phyloP scores from a whole-genome alignment of 1,140 invertebrate species.

The Aphidius gifuensis region DNA sequence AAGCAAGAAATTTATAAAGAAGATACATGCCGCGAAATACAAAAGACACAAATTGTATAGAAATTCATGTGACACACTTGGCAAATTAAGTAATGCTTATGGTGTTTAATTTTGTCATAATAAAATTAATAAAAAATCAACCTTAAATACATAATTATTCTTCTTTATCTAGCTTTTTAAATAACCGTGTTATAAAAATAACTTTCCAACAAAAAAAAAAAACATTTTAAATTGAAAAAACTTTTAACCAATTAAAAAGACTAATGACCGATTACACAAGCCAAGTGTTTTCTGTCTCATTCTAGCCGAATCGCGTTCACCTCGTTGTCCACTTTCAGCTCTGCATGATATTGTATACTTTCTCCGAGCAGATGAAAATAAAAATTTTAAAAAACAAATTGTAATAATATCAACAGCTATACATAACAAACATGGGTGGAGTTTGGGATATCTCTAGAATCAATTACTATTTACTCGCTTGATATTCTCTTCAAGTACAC shows the following conservation, averaged over 20 bases:
- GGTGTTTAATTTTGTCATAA: too few relatives aligned
- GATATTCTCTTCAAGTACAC: too few relatives aligned
- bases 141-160: too few relatives aligned
- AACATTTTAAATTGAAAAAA: not conserved
- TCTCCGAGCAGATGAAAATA: slow-evolving; percentile 27
- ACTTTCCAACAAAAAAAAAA: not conserved
- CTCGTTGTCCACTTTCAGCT: slow-evolving; percentile 27
- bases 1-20: too few relatives aligned
- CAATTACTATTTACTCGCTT: too few relatives aligned
- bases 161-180: not conserved
- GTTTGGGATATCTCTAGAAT: not conserved
- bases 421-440: slow-evolving; percentile 9
- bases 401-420: slow-evolving; percentile 10
- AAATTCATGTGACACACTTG: too few relatives aligned
- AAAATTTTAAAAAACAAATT: not conserved
- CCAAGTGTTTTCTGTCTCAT: slow-evolving; percentile 22
- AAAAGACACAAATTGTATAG: too few relatives aligned
- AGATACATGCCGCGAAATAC: too few relatives aligned
- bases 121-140: too few relatives aligned
- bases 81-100: too few relatives aligned
- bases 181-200: not conserved
- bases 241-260: slow-evolving; percentile 6
- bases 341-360: slow-evolving; percentile 25
- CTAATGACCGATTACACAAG: slow-evolving; percentile 22
- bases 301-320: slow-evolving; percentile 30